phyloP scores from a whole-genome alignment of 2,113 vertebrate genomes.

The Hypanus sabinus region DNA sequence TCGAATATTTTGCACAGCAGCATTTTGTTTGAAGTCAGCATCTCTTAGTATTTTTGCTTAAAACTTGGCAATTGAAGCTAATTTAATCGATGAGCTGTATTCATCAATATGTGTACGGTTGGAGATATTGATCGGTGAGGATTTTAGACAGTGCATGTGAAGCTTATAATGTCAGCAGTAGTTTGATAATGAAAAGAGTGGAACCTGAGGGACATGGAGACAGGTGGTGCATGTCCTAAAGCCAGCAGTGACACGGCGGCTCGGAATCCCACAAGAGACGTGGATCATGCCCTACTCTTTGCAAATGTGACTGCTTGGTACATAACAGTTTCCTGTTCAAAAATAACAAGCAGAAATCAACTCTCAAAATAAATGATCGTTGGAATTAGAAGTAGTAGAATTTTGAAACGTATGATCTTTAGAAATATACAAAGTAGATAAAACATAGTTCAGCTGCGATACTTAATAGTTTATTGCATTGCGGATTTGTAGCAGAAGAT shows the following conservation, averaged over 20 bases:
- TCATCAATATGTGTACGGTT: slow-evolving; percentile 72
- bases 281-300: slow-evolving; percentile 61
- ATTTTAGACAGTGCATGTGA: slow-evolving; percentile 71
- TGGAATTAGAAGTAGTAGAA: neutral
- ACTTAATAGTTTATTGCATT: neutral
- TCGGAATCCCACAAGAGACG: slow-evolving; percentile 54
- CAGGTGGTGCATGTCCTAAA: slow-evolving; percentile 80
- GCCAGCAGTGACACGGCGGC: slow-evolving; percentile 72
- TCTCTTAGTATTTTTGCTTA: slow-evolving; percentile 60
- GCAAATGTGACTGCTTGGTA: slow-evolving; percentile 54
- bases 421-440: neutral
- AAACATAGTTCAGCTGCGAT: neutral
- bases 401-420: neutral
- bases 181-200: slow-evolving; percentile 65
- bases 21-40: slow-evolving; percentile 23
- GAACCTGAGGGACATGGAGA: slow-evolving; percentile 58
- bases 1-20: slow-evolving; percentile 11
- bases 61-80: slow-evolving; percentile 68
- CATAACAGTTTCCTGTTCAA: slow-evolving; percentile 56
- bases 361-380: neutral
- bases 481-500: neutral
- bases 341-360: slow-evolving; percentile 27
- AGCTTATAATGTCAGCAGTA: slow-evolving; percentile 80
- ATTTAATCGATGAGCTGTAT: slow-evolving; percentile 81
- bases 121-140: slow-evolving; percentile 76